Evolutionary conservation across 2,113 vertebrate genomes (phyloP), one percentile per base, ranked within the genome.

Genomic region (Chunga burmeisteri): DNA sequence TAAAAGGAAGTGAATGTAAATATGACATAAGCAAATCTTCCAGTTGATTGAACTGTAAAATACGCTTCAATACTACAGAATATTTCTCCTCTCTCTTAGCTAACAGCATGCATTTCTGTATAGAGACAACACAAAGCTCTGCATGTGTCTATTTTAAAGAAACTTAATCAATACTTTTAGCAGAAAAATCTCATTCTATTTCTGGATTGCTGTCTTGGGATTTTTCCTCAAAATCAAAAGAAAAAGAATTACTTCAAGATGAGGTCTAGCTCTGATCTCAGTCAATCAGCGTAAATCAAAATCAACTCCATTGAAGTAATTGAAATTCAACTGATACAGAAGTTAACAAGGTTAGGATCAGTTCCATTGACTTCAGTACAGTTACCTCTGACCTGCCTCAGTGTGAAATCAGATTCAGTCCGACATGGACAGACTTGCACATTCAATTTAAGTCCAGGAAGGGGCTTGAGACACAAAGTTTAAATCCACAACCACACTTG

Each of bases 1-100:
- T 97, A 96, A 92, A 91, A 90, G n/a, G 81, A 87, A 96, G 92
- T 47, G 53, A 95, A 90, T 67, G 52, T 66, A 82, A 93, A 78
- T 49, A 81, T 40, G 81, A 87, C n/a, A 75, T 40, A 68, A 58
- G 62, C 74, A 93, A 94, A 81, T 85, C 53, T 79, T 96, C 85
- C 82, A 96, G 72, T 78, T 74, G 61, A 93, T 67, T 94, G 83
- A 95, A 81, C 46, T 79, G 42, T 86, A 82, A 97, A 95, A 94
- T 84, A 73, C 6, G 0, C 75, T 78, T 81, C 74, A 92, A 79
- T 47, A 52, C 25, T 95, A 44, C 50, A 91, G 73, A 95, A 81
- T 84, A 93, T 65, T 90, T 95, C 40, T 77, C 12, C 26, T 91
- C 29, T 90, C 84, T 93, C n/a, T 83, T 71, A 92, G 44, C 42